Percentiles rank a stretch among this genome's conserved stretches.
These are phyloP conservation scores for Dendrolimus houi DNA, from an alignment of 2,888 invertebrate genomes.

Conservation along the genomic window DNA sequence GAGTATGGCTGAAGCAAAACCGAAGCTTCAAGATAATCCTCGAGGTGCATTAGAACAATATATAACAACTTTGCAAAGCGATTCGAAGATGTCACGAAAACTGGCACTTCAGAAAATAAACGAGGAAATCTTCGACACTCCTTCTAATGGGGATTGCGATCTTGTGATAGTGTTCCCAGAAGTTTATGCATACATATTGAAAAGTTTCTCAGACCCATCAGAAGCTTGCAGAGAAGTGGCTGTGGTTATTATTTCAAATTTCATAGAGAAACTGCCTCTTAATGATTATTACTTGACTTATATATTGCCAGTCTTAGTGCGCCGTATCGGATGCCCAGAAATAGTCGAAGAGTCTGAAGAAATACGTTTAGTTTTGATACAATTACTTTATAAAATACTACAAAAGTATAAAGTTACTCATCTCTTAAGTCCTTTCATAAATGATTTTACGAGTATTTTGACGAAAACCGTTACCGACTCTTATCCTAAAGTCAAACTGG, in stretches of 20 bases:
- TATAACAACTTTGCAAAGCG: constrained; percentile 70
- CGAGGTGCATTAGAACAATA: constrained; percentile 45
- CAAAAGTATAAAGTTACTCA: constrained; percentile 77
- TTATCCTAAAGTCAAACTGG: constrained; percentile 87
- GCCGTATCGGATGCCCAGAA: constrained; percentile 87
- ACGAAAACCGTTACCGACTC: constrained; percentile 84
- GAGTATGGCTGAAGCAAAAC: constrained; percentile 39
- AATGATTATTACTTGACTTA: constrained; percentile 85
- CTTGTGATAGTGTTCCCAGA: constrained; percentile 47
- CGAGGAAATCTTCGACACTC: constrained; percentile 57
- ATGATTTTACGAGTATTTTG: constrained; percentile 85
- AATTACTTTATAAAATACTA: constrained; percentile 81
- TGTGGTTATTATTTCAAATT: constrained; percentile 71
- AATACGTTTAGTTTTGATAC: constrained; percentile 82
- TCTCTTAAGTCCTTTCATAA: constrained; percentile 80
- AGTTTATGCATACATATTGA: constrained; percentile 56
- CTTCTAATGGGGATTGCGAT: constrained; percentile 48
- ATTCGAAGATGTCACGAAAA: constrained; percentile 76
- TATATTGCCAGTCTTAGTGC: constrained; percentile 84
- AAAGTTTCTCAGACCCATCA: constrained; percentile 71
- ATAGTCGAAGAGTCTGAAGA: constrained; percentile 84
- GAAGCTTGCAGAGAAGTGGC: constrained; percentile 80
- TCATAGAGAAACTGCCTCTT: constrained; percentile 75
- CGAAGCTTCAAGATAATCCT: constrained; percentile 44
- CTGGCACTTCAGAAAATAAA: constrained; percentile 73